A percentile compares a stretch with the other conserved stretches of the same genome.
These are phyloP conservation scores for Hexactinellida sp. DNA, from an alignment of 37 sponge, comb jelly and placozoan genomes.

Conservation along the genomic window DNA sequence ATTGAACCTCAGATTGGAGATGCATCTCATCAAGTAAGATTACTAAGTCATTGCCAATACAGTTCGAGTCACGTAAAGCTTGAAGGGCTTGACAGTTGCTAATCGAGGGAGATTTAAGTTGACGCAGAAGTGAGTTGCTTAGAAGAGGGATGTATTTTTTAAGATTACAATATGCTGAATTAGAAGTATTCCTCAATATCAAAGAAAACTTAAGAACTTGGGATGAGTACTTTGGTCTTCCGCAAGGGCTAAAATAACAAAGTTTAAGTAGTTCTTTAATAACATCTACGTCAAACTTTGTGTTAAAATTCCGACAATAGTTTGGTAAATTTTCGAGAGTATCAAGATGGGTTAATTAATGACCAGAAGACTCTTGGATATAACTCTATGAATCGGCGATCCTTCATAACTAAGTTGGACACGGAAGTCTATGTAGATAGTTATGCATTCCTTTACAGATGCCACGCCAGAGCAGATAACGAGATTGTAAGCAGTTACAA, in stretches of 20 bases:
- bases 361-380: background rate
- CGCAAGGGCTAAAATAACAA: conserved; percentile 8
- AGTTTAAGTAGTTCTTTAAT: conserved; percentile 9
- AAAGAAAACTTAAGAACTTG: background rate
- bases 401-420: conserved; percentile 9
- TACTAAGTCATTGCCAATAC: background rate
- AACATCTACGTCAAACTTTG: background rate
- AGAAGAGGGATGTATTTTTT: background rate
- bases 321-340: conserved; percentile 9
- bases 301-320: background rate
- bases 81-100: conserved; percentile 7
- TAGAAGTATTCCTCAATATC: conserved; percentile 1
- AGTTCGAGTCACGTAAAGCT: background rate
- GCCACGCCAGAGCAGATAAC: background rate
- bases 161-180: background rate
- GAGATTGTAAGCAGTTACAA: background rate
- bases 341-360: conserved; percentile 5
- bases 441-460: background rate
- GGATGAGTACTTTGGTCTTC: background rate
- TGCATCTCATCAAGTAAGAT: conserved; percentile 8
- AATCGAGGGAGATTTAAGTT: background rate
- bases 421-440: background rate
- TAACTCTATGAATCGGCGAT: background rate
- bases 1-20: background rate
- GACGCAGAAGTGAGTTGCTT: background rate